Percentiles rank a stretch among this genome's conserved stretches.
Evolutionary conservation across 2,888 invertebrate species (phyloP).

Genomic region (Nymphalis c-album): DNA sequence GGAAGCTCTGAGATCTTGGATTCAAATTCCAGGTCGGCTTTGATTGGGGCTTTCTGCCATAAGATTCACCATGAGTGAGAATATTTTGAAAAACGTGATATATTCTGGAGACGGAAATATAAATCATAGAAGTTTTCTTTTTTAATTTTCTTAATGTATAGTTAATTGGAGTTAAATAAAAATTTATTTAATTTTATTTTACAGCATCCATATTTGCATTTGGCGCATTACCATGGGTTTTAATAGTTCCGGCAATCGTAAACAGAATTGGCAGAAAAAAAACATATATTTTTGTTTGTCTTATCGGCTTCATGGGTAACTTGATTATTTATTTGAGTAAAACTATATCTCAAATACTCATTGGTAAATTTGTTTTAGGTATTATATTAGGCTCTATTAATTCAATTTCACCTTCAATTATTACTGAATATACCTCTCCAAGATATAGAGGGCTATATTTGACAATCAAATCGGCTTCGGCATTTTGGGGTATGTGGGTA

Average conservation of each 20-base stretch:
- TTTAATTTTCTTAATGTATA: not conserved
- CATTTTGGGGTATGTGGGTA: conserved; percentile 58
- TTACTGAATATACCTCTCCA: conserved; percentile 6
- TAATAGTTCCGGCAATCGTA: not conserved
- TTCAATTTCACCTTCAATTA: conserved; percentile 17
- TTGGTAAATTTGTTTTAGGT: conserved; percentile 4
- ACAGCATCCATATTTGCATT: conserved; percentile 6
- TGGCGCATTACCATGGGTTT: conserved; percentile 1
- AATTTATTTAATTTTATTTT: not conserved
- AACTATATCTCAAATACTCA: not conserved
- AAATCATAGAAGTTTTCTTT: not conserved
- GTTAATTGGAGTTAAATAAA: not conserved
- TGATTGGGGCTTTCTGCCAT: no score
- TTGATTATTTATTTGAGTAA: conserved; percentile 6
- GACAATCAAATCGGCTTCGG: conserved; percentile 54
- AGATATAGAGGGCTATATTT: conserved; percentile 45
- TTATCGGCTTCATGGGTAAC: not conserved
- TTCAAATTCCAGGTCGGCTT: no score
- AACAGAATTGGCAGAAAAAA: not conserved
- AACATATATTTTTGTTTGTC: not conserved
- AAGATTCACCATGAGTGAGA: no score
- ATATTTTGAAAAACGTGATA: no score
- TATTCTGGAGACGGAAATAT: no score
- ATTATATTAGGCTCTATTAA: not conserved
- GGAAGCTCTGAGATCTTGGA: no score